These are phyloP conservation scores for Metallyticus violacea DNA, from an alignment of 2,888 invertebrate species.

Conservation along the genomic window DNA sequence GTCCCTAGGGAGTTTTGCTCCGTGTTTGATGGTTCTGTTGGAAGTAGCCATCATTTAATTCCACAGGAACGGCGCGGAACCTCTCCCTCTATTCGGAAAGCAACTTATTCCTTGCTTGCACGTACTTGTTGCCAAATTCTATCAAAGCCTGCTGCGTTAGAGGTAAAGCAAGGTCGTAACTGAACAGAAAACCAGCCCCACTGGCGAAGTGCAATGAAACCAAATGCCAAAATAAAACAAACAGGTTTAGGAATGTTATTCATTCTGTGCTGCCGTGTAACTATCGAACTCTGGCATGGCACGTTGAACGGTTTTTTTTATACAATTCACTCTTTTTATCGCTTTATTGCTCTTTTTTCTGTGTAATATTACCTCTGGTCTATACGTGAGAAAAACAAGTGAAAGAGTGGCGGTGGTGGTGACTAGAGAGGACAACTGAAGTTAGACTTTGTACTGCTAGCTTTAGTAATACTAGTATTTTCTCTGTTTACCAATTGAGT, in stretches of 20 bases:
- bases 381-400: background rate
- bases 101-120: background rate
- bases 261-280: background rate
- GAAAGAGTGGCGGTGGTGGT: background rate
- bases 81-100: background rate
- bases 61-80: background rate
- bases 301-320: background rate
- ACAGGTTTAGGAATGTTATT: background rate
- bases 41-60: background rate
- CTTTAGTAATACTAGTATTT: background rate
- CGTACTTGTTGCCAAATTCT: background rate
- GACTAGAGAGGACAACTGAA: background rate
- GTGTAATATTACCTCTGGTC: background rate
- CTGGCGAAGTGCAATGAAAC: background rate
- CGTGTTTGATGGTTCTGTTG: background rate
- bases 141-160: background rate
- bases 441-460: background rate
- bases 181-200: background rate
- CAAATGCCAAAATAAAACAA: background rate
- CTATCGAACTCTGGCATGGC: background rate
- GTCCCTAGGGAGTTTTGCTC: background rate
- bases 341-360: background rate
- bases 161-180: background rate
- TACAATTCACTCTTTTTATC: background rate
- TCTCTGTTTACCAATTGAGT: too few relatives aligned